Evolutionary conservation across 2,888 invertebrate species (phyloP).

Genomic region (Drosophila subsilvestris): DNA sequence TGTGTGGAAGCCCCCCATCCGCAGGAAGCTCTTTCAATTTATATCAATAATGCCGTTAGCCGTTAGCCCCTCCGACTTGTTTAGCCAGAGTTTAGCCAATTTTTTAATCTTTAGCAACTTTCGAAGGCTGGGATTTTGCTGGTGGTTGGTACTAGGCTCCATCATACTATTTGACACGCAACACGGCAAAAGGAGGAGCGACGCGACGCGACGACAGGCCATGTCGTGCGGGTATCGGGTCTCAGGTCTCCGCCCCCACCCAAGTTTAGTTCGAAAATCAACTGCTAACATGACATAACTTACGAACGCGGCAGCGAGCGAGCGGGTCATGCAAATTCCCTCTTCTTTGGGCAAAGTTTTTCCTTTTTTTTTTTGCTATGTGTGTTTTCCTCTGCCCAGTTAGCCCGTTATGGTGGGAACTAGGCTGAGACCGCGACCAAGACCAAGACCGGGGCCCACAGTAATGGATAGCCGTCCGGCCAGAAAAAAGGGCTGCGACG

Average conservation of each 20-base stretch:
- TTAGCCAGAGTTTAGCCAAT: constrained; percentile 55
- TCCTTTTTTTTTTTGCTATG: background rate
- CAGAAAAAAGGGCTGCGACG: constrained; percentile 27
- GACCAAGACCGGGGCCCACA: background rate
- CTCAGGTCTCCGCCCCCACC: constrained; percentile 29
- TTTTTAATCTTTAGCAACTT: constrained; percentile 69
- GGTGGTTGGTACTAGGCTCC: background rate
- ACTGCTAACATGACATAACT: constrained; percentile 81
- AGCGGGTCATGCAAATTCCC: constrained; percentile 59
- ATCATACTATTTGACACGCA: constrained; percentile 67
- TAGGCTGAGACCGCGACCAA: constrained; percentile 18
- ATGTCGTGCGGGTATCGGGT: constrained; percentile 44
- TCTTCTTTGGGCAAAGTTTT: constrained; percentile 32
- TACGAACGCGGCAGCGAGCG: constrained; percentile 63
- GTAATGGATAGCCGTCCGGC: constrained; percentile 32
- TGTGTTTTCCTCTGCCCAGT: background rate
- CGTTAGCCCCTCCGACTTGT: constrained; percentile 35
- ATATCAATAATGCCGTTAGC: constrained; percentile 76
- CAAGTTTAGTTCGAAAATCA: constrained; percentile 62
- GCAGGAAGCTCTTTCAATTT: constrained; percentile 65
- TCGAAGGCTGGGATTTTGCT: constrained; percentile 38
- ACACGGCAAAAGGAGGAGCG: constrained; percentile 44
- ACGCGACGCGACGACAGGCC: constrained; percentile 38
- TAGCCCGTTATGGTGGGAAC: constrained; percentile 56
- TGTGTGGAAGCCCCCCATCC: constrained; percentile 3